Conservation (phyloP, 23 tunicate genomes). For the Halocynthia aurantium region DNA sequence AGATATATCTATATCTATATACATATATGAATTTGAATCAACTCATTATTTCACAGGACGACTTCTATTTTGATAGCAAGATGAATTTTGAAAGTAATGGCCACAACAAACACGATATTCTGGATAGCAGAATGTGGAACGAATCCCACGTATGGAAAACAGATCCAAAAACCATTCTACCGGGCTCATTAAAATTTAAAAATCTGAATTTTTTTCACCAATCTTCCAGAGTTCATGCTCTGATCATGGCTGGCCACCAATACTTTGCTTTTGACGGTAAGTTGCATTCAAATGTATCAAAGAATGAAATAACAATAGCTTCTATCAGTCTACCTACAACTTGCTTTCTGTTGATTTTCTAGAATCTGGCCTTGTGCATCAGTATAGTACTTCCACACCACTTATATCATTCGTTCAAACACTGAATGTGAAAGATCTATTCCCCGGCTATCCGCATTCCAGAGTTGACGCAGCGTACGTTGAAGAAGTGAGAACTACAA, state of each 20-base stretch:
- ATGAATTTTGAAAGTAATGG: neutral
- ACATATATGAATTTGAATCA: neutral
- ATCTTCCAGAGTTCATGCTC: slow-evolving; percentile 3
- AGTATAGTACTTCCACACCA: slow-evolving; percentile 31
- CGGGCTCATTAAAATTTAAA: slow-evolving; percentile 25
- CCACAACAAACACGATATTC: slow-evolving; percentile 19
- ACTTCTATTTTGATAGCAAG: slow-evolving; percentile 19
- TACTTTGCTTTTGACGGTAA: slow-evolving; percentile 23
- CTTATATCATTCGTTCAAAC: neutral
- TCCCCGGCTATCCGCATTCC: slow-evolving; percentile 26
- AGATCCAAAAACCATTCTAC: slow-evolving; percentile 45
- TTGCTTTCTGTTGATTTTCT: neutral
- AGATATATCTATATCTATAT: too few species aligned
- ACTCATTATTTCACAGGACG: slow-evolving; percentile 22
- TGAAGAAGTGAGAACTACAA: neutral
- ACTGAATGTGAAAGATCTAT: slow-evolving; percentile 7
- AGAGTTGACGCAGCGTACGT: slow-evolving; percentile 42
- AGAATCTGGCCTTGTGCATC: slow-evolving; percentile 32
- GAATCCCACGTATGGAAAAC: slow-evolving; percentile 14
- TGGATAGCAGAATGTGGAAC: slow-evolving; percentile 15
- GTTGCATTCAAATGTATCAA: neutral
- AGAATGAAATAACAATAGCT: too few species aligned
- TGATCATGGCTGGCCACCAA: neutral
- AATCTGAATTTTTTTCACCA: neutral
- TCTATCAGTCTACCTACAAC: too few species aligned